phyloP scores from a whole-genome alignment of 2,888 invertebrate species.

The Troilus luridus region DNA sequence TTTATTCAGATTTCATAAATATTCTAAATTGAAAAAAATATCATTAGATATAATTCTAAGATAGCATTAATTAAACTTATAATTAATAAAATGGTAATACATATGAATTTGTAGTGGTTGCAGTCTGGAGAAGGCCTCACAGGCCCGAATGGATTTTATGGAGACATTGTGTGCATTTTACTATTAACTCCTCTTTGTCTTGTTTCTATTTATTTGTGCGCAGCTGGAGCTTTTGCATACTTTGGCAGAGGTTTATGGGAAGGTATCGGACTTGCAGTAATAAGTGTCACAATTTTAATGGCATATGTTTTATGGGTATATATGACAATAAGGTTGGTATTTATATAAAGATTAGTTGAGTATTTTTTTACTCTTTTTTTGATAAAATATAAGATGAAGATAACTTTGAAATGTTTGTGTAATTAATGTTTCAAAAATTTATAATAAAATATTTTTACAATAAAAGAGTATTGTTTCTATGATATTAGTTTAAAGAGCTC shows the following conservation, averaged over 20 bases:
- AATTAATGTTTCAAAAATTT: background rate
- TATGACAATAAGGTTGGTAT: slow-evolving; percentile 68
- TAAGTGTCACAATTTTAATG: slow-evolving; percentile 68
- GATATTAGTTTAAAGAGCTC: background rate
- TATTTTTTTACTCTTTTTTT: background rate
- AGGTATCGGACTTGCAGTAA: slow-evolving; percentile 68
- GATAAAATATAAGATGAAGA: background rate
- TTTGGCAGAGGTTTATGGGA: slow-evolving; percentile 68
- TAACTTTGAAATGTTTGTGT: background rate
- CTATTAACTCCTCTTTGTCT: slow-evolving; percentile 71
- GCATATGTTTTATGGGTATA: slow-evolving; percentile 68
- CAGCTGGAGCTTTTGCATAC: slow-evolving; percentile 69
- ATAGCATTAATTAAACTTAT: background rate
- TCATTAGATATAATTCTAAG: background rate
- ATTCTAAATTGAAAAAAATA: background rate
- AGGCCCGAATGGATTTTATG: slow-evolving; percentile 70
- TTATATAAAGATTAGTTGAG: background rate
- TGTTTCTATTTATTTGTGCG: slow-evolving; percentile 71
- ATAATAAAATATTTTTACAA: background rate
- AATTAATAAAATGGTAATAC: background rate
- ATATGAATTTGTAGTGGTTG: slow-evolving; percentile 68
- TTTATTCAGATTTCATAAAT: background rate
- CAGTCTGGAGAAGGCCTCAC: slow-evolving; percentile 67
- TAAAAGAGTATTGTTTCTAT: background rate
- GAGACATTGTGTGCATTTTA: slow-evolving; percentile 71